Conservation (phyloP, 2,888 invertebrate genomes). For the Ophion slaviceki region DNA sequence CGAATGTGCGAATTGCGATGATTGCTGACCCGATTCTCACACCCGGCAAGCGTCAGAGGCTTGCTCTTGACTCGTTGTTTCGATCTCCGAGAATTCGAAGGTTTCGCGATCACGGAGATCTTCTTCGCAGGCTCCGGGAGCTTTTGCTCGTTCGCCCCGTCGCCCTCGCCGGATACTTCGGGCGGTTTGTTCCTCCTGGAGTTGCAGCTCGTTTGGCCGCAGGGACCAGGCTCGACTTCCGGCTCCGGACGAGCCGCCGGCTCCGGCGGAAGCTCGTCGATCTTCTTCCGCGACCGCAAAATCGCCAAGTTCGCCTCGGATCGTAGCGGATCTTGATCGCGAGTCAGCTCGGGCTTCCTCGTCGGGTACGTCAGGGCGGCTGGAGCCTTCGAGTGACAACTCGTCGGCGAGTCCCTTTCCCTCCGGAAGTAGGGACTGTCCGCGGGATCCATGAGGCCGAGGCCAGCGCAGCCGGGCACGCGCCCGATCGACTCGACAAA, state of each 20-base stretch:
- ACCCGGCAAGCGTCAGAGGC: slow-evolving; percentile 23
- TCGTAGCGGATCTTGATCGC: background rate
- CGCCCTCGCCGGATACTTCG: background rate
- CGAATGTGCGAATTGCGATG: slow-evolving; percentile 48
- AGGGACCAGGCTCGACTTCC: slow-evolving; percentile 59
- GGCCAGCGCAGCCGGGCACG: slow-evolving; percentile 72
- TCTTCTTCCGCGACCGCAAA: slow-evolving; percentile 34
- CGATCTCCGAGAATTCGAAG: background rate
- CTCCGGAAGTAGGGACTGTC: slow-evolving; percentile 75
- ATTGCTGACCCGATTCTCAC: slow-evolving; percentile 37
- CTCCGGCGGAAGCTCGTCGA: slow-evolving; percentile 53
- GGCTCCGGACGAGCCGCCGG: slow-evolving; percentile 3
- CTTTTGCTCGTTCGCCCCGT: background rate
- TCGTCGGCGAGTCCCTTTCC: slow-evolving; percentile 49
- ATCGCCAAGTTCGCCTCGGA: slow-evolving; percentile 1
- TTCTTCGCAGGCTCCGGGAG: slow-evolving; percentile 4
- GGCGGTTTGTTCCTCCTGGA: slow-evolving; percentile 54
- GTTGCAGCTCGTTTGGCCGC: slow-evolving; percentile 64
- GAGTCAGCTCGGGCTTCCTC: background rate
- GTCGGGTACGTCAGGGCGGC: background rate
- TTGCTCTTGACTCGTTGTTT: slow-evolving; percentile 34
- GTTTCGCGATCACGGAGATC: background rate
- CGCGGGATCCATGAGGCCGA: slow-evolving; percentile 72
- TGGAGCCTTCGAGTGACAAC: slow-evolving; percentile 32
- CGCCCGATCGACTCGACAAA: slow-evolving; percentile 74